Conservation (phyloP, 2,113 vertebrate species). For the Gulo gulo region DNA sequence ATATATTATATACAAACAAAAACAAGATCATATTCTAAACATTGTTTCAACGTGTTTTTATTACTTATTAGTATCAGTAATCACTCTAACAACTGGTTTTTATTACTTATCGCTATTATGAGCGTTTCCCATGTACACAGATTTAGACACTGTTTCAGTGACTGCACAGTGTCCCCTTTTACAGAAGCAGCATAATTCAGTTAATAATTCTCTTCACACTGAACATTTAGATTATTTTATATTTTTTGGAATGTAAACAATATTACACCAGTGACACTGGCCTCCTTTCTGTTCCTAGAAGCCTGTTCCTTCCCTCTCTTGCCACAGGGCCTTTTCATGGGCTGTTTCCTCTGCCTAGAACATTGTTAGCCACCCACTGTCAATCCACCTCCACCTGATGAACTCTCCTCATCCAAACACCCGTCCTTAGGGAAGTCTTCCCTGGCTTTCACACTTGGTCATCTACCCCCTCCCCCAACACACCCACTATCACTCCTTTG, state of each 20-base stretch:
- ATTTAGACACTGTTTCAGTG: not conserved
- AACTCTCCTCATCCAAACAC: not conserved
- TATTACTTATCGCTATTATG: not conserved
- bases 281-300: not conserved
- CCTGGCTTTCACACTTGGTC: not conserved
- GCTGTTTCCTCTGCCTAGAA: not conserved
- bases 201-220: not conserved
- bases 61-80: not conserved
- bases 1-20: not conserved
- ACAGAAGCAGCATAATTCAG: not conserved
- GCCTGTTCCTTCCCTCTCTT: not conserved
- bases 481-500: not conserved
- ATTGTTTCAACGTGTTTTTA: not conserved
- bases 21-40: not conserved
- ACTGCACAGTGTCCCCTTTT: not conserved
- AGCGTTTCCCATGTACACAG: not conserved
- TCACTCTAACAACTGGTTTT: not conserved
- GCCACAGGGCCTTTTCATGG: not conserved
- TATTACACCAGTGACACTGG: not conserved
- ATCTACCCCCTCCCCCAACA: too few species aligned
- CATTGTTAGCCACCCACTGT: not conserved
- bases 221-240: not conserved
- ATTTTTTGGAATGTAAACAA: not conserved
- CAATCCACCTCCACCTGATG: not conserved
- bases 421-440: not conserved